Evolutionary conservation across 1,140 invertebrate species (phyloP).

Genomic region (Sogatella furcifera): DNA sequence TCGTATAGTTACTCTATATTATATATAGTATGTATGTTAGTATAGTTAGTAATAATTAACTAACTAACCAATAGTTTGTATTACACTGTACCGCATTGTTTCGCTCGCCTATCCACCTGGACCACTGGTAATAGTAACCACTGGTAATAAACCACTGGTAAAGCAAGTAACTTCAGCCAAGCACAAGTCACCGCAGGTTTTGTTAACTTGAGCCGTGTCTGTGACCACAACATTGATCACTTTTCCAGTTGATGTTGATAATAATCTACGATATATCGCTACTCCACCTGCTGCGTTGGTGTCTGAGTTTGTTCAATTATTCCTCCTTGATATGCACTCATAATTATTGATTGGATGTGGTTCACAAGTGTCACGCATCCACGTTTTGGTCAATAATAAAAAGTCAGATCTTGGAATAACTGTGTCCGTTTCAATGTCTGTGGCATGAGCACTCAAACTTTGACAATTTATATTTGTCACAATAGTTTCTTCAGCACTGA

Average conservation of each 20-base stretch:
- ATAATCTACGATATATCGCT: slow-evolving; percentile 13
- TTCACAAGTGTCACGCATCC: slow-evolving; percentile 15
- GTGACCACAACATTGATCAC: slow-evolving; percentile 8
- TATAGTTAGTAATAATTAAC: no score
- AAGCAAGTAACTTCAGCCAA: no score
- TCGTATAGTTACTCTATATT: no score
- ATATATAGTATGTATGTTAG: no score
- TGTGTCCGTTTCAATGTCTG: slow-evolving; percentile 11
- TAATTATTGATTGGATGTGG: slow-evolving; percentile 7
- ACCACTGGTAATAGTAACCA: no score
- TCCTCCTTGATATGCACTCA: slow-evolving; percentile 9
- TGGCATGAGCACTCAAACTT: slow-evolving; percentile 13
- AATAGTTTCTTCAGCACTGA: slow-evolving; percentile 4
- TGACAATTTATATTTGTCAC: slow-evolving; percentile 16
- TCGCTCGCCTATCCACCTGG: no score
- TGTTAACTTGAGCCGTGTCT: no score
- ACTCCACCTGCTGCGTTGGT: slow-evolving; percentile 14
- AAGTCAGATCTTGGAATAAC: slow-evolving; percentile 11
- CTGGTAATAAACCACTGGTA: no score
- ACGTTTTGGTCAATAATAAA: slow-evolving; percentile 10
- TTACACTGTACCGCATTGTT: no score
- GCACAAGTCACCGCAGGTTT: no score
- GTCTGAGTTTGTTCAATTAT: slow-evolving; percentile 11
- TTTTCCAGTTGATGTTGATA: slow-evolving; percentile 13
- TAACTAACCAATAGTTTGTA: no score